A percentile compares a stretch with the other conserved stretches of the same genome.
Conservation (phyloP, 2,797 vertebrate species). For the Masticophis lateralis region DNA sequence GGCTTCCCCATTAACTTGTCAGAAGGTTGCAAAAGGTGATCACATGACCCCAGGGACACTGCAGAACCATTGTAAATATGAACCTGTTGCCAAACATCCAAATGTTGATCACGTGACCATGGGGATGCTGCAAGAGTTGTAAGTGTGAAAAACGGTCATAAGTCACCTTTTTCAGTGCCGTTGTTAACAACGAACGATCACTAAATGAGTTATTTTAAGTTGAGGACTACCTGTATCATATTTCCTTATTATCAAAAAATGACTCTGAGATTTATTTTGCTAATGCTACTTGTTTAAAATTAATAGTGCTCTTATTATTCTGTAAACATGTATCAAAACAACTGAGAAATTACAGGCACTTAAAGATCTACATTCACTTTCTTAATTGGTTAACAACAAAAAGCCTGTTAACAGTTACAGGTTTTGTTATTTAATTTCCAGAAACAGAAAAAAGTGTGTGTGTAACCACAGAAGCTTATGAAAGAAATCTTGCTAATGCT, state of each 20-base stretch:
- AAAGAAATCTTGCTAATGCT: conserved; percentile 21
- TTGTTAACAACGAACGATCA: background rate
- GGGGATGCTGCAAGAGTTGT: background rate
- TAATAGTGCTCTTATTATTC: background rate
- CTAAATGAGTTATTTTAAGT: background rate
- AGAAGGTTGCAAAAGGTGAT: background rate
- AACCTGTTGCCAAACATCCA: background rate
- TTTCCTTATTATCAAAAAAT: background rate
- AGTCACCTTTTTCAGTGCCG: background rate
- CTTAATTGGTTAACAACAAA: accelerated
- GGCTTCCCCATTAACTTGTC: background rate
- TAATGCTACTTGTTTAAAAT: background rate
- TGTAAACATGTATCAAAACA: background rate
- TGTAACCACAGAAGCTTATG: background rate
- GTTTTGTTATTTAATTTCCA: conserved; percentile 42
- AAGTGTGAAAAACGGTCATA: background rate
- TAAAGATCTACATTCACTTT: background rate
- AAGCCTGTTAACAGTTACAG: conserved; percentile 6
- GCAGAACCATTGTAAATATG: background rate
- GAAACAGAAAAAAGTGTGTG: conserved; percentile 26
- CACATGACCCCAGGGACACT: background rate
- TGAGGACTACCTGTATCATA: accelerated
- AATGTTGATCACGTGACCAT: background rate
- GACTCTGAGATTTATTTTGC: background rate
- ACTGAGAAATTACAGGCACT: background rate